Percentiles rank a stretch among this genome's conserved stretches.
These are phyloP conservation scores for Carabus problematicus DNA, from an alignment of 2,888 invertebrate genomes.

Conservation along the genomic window DNA sequence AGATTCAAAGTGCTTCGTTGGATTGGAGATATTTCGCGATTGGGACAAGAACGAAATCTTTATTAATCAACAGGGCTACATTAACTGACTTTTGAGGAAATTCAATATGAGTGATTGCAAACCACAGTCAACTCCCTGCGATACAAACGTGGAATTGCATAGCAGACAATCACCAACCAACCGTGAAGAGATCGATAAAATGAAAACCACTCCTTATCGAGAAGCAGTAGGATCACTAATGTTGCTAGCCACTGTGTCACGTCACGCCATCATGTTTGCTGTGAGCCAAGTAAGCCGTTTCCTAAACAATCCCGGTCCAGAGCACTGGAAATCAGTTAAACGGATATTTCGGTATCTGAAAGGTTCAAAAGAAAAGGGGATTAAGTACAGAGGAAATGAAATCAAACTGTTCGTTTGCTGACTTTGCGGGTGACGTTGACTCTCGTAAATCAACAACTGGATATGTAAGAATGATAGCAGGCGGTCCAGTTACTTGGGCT, in stretches of 20 bases:
- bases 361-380: conserved; percentile 37
- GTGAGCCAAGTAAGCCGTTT: conserved; percentile 42
- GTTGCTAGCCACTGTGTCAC: conserved; percentile 40
- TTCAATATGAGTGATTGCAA: conserved; percentile 14
- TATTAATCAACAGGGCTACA: not conserved
- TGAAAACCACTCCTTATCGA: not conserved
- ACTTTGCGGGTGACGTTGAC: conserved; percentile 43
- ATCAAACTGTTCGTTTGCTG: conserved; percentile 39
- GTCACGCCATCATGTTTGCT: conserved; percentile 45
- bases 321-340: conserved; percentile 44
- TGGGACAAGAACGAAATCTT: not conserved
- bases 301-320: conserved; percentile 22
- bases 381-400: conserved; percentile 32
- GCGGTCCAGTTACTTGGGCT: conserved; percentile 42
- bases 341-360: conserved; percentile 44
- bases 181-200: conserved; percentile 6
- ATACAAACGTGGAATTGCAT: conserved; percentile 2
- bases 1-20: conserved; percentile 18
- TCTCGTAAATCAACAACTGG: conserved; percentile 43
- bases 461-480: conserved; percentile 38
- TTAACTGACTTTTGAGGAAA: conserved; percentile 13
- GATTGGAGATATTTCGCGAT: conserved; percentile 11
- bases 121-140: conserved; percentile 9
- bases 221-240: conserved; percentile 41
- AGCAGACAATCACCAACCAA: not conserved